Percentiles rank a stretch among this genome's conserved stretches.
phyloP scores from a whole-genome alignment of 1,140 invertebrate species.

The Ruditapes philippinarum region DNA sequence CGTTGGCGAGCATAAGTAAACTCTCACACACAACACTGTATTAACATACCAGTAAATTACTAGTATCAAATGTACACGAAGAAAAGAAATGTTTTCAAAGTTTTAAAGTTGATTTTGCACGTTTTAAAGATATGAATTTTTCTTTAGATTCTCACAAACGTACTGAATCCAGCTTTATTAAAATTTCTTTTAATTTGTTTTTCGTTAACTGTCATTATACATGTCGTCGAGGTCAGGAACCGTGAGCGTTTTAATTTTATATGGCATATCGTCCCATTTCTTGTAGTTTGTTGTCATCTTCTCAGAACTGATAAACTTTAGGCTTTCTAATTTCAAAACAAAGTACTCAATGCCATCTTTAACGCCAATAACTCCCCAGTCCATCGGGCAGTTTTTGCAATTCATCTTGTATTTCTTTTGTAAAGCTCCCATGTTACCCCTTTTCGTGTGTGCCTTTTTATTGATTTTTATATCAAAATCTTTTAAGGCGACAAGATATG shows the following conservation, averaged over 20 bases:
- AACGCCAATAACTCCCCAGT: conserved; percentile 38
- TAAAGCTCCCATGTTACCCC: neutral
- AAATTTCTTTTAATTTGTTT: too few species aligned
- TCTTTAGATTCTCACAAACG: too few species aligned
- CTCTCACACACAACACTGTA: too few species aligned
- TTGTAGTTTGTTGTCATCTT: neutral
- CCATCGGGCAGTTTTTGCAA: conserved; percentile 35
- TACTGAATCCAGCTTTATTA: too few species aligned
- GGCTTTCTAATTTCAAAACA: conserved; percentile 16
- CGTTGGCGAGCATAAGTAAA: too few species aligned
- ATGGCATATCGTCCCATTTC: conserved; percentile 23
- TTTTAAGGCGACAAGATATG: conserved; percentile 8
- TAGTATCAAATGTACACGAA: too few species aligned
- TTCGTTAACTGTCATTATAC: too few species aligned
- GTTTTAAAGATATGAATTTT: too few species aligned
- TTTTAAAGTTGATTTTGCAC: too few species aligned
- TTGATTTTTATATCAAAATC: neutral
- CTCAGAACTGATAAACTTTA: neutral
- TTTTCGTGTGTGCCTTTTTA: neutral
- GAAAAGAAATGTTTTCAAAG: too few species aligned
- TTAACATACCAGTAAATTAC: too few species aligned
- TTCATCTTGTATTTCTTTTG: conserved; percentile 39
- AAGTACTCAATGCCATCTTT: neutral
- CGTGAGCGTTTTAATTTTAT: neutral
- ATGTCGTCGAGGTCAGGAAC: neutral